Percentiles rank a stretch among this genome's conserved stretches.
phyloP scores from a whole-genome alignment of 2,113 vertebrate species.

The Xenopus borealis region DNA sequence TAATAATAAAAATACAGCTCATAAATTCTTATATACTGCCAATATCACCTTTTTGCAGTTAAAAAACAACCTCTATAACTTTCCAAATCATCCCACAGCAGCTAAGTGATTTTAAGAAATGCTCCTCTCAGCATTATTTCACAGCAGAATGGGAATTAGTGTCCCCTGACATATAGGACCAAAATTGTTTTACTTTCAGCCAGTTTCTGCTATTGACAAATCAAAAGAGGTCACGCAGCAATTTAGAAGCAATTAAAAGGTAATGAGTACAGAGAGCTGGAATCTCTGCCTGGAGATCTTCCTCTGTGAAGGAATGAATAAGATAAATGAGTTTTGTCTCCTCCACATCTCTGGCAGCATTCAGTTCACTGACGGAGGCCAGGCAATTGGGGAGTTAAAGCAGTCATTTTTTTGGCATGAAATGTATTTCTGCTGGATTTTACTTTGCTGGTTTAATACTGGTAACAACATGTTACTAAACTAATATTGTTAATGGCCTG shows the following conservation, averaged over 20 bases:
- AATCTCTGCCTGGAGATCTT: conserved; percentile 77
- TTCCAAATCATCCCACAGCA: neutral
- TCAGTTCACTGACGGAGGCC: conserved; percentile 45
- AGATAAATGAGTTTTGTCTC: conserved; percentile 63
- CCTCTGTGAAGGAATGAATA: conserved; percentile 56
- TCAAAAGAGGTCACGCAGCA: conserved; percentile 75
- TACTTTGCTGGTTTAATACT: conserved; percentile 27
- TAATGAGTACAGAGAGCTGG: conserved; percentile 82
- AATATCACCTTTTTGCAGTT: no score
- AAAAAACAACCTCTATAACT: neutral
- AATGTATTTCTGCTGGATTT: conserved; percentile 8
- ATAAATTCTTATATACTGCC: no score
- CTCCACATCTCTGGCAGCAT: conserved; percentile 56
- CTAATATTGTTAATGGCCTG: no score
- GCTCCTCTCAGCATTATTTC: conserved; percentile 17
- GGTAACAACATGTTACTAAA: conserved; percentile 3
- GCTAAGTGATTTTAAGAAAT: conserved; percentile 12
- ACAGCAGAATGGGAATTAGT: conserved; percentile 35
- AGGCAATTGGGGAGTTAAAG: conserved; percentile 28
- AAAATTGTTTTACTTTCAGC: conserved; percentile 51
- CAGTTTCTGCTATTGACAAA: conserved; percentile 71
- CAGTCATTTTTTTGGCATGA: neutral
- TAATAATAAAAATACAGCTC: no score
- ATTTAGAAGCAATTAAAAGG: conserved; percentile 93
- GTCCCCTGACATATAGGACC: conserved; percentile 34